These are phyloP conservation scores for Phalacrocorax brasilianus DNA, from an alignment of 2,113 vertebrate species.

Conservation along the genomic window DNA sequence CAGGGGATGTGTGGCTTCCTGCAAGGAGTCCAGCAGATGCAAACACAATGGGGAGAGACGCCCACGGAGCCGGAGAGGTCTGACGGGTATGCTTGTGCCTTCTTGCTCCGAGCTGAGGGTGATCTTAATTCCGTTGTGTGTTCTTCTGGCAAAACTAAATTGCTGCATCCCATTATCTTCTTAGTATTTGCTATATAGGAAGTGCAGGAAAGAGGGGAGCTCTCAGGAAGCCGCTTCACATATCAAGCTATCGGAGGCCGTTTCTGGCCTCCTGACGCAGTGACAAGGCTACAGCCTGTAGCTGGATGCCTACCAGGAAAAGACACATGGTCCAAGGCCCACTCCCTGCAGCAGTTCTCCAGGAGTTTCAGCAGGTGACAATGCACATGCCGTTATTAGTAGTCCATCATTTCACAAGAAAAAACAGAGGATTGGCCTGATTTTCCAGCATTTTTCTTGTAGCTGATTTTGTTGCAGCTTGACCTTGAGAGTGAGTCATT, in stretches of 20 bases:
- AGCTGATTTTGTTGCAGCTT: neutral
- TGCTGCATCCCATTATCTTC: neutral
- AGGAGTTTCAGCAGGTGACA: neutral
- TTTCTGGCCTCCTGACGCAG: neutral
- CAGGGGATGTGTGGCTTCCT: neutral
- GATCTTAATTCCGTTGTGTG: neutral
- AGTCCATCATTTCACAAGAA: neutral
- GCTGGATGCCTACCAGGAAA: neutral
- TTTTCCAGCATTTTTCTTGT: neutral
- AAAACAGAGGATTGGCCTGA: neutral
- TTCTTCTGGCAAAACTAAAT: neutral
- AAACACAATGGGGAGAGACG: neutral
- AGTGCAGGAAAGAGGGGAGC: neutral
- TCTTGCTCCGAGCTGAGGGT: accelerated
- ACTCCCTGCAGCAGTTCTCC: neutral
- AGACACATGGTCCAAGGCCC: neutral
- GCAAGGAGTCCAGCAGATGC: neutral
- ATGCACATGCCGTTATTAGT: neutral
- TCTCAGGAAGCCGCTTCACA: neutral
- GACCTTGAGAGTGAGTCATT: too few species aligned
- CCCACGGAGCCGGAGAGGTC: neutral
- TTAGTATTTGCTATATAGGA: neutral
- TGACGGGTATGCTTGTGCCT: neutral
- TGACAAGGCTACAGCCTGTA: neutral
- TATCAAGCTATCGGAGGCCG: neutral